Percentiles rank a stretch among this genome's conserved stretches.
Conservation (phyloP, 2,797 vertebrate species). For the Eutrigla gurnardus region DNA sequence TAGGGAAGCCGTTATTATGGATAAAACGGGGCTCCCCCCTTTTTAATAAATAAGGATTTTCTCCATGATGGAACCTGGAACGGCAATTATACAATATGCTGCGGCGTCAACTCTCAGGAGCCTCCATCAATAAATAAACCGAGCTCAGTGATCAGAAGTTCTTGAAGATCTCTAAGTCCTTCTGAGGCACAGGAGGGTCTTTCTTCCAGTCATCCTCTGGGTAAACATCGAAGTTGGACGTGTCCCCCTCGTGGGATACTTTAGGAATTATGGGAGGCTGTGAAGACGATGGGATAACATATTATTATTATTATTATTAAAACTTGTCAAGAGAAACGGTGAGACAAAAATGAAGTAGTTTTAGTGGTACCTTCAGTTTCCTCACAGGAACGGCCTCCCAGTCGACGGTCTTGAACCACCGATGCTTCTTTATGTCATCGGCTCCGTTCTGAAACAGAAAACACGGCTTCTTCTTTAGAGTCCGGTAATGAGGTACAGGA, state of each 20-base stretch:
- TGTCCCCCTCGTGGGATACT: slow-evolving; percentile 93
- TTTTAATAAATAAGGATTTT: slow-evolving; percentile 41
- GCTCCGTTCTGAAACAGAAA: slow-evolving; percentile 89
- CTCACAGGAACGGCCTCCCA: slow-evolving; percentile 92
- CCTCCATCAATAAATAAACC: slow-evolving; percentile 29
- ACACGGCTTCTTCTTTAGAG: not conserved
- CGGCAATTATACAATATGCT: slow-evolving; percentile 13
- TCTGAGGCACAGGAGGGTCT: slow-evolving; percentile 85
- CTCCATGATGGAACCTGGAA: slow-evolving; percentile 34
- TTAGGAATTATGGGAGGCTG: slow-evolving; percentile 97
- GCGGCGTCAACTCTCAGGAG: slow-evolving; percentile 6
- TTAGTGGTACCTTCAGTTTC: slow-evolving; percentile 88
- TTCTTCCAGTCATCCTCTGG: slow-evolving; percentile 95
- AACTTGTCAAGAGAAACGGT: too few relatives aligned
- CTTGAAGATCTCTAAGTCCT: slow-evolving; percentile 95
- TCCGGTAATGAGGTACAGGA: too few relatives aligned
- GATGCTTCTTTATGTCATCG: slow-evolving; percentile 93
- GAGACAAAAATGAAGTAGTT: too few relatives aligned
- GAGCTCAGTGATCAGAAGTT: slow-evolving; percentile 86
- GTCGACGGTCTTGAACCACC: slow-evolving; percentile 93
- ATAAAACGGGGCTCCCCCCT: not conserved
- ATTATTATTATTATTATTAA: too few relatives aligned
- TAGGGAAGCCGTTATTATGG: not conserved
- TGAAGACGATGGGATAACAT: slow-evolving; percentile 5
- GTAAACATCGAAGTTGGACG: slow-evolving; percentile 97